Evolutionary conservation across 1,140 invertebrate species (phyloP).

Genomic region (Drosophila arawakana): DNA sequence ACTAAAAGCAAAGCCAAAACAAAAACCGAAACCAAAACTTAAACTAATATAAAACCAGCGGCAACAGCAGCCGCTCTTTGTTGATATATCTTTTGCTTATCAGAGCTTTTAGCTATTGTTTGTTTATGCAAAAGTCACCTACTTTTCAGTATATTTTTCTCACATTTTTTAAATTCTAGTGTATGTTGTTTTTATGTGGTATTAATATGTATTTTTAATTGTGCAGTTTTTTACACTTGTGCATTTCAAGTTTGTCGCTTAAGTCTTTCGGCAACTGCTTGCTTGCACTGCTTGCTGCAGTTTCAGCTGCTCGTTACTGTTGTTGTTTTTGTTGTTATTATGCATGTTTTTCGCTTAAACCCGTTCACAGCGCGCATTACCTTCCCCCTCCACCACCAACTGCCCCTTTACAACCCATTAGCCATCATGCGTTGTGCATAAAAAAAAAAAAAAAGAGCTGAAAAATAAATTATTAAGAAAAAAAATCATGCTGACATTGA

Average conservation of each 20-base stretch:
- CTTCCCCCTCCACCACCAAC: background rate
- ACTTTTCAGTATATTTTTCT: slow-evolving; percentile 8
- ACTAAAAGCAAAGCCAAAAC: slow-evolving; percentile 37
- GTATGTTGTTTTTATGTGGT: background rate
- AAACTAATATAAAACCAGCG: slow-evolving; percentile 34
- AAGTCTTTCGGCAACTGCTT: slow-evolving; percentile 48
- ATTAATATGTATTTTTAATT: too few species aligned
- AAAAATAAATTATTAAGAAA: slow-evolving; percentile 26
- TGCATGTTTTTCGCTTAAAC: slow-evolving; percentile 60
- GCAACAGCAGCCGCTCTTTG: slow-evolving; percentile 5
- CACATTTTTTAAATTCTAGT: background rate
- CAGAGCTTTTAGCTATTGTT: slow-evolving; percentile 15
- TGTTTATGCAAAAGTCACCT: background rate
- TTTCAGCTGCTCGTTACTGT: slow-evolving; percentile 19
- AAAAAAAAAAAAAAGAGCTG: slow-evolving; percentile 8
- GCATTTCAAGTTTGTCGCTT: slow-evolving; percentile 47
- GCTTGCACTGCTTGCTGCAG: slow-evolving; percentile 47
- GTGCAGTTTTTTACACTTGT: slow-evolving; percentile 8
- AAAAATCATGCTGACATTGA: slow-evolving; percentile 78
- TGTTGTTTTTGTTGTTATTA: slow-evolving; percentile 39
- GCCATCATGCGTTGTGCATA: slow-evolving; percentile 6
- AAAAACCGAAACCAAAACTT: slow-evolving; percentile 19
- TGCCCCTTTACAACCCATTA: background rate
- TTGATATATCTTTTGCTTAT: slow-evolving; percentile 24
- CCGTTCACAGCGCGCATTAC: slow-evolving; percentile 48